Base-by-base conservation (phyloP, 2,888 invertebrate species). In the Masnerella sp. region DNA sequence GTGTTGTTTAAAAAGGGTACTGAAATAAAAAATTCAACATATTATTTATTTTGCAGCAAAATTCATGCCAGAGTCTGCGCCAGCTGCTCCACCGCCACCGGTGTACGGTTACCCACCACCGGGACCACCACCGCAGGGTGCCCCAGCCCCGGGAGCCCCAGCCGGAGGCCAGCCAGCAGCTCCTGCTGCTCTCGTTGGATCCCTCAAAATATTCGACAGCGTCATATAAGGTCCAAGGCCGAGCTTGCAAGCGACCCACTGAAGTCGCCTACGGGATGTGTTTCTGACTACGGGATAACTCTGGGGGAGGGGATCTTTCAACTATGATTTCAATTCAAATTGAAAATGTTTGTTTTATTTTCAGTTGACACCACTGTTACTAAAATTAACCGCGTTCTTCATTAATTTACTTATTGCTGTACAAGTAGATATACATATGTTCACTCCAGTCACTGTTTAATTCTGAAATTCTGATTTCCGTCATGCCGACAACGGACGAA, bases 51-150 rank as follows among this genome's bases (percentile, higher is more conserved):
- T 82, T 83, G 2, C 83, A 87, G 87, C 83, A 43, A 87, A 86
- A 81, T 87, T 87, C 79, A 86, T 86, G 85, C 87, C 87, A 54
- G 87, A 86, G n/a, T 17, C 25, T 52, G 77, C 84, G 36, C 43
- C 83, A 38, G 83, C 78, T 15, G 74, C 81, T 11, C 80, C 71
- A 64, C 76, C 74, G 12, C 82, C 81, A 22, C 82, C 84, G 25
- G 68, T 79, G 22, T 84, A 83, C 59, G 22, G 22, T 7, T 12
- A 84, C 22, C 77, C 36, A 3, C 45, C 17, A n/a, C 45, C 80
- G 11, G 81, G 78, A 8, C 78, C 76, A 3, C 75, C 47, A 36
- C 79, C 79, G 34, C 78, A 78, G 9, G 38, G 25, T 28, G 28
- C 17, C 73, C 76, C 14, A 75, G 69, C 12, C 69, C 77, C 22